A percentile compares a stretch with the other conserved stretches of the same genome.
Conservation (phyloP, 2,888 invertebrate species). For the Orthosia cruda region DNA sequence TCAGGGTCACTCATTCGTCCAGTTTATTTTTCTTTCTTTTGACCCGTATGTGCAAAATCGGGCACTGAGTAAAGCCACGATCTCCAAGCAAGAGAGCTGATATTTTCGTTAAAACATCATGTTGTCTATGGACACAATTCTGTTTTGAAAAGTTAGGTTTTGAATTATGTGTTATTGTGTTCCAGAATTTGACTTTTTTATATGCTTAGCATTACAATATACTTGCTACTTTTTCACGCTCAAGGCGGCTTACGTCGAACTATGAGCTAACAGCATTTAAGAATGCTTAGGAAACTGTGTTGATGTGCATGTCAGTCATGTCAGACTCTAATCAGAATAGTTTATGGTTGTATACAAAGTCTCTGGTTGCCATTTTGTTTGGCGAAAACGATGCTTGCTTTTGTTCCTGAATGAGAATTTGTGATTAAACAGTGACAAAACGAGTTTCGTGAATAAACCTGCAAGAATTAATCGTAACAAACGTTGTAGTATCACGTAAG, state of each 20-base stretch:
- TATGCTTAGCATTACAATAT: not conserved
- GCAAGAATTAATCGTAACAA: conserved; percentile 72
- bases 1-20: too few relatives aligned
- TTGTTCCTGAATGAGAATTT: conserved; percentile 57
- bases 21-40: too few relatives aligned
- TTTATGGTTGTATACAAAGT: conserved; percentile 59
- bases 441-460: conserved; percentile 61
- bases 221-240: not conserved
- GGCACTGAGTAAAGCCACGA: too few relatives aligned
- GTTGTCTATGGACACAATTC: conserved; percentile 22
- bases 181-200: conserved; percentile 5
- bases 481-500: conserved; percentile 78
- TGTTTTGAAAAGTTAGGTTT: conserved; percentile 35
- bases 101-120: not conserved
- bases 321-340: conserved; percentile 18
- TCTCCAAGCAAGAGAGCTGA: too few relatives aligned
- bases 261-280: not conserved
- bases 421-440: not conserved
- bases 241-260: not conserved
- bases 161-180: conserved; percentile 6
- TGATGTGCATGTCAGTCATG: not conserved
- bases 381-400: conserved; percentile 60
- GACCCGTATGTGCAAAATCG: too few relatives aligned
- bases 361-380: conserved; percentile 75
- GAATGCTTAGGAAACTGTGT: not conserved